Percentiles rank a stretch among this genome's conserved stretches.
phyloP scores from a whole-genome alignment of 2,113 vertebrate species.

The Dasyurus viverrinus region DNA sequence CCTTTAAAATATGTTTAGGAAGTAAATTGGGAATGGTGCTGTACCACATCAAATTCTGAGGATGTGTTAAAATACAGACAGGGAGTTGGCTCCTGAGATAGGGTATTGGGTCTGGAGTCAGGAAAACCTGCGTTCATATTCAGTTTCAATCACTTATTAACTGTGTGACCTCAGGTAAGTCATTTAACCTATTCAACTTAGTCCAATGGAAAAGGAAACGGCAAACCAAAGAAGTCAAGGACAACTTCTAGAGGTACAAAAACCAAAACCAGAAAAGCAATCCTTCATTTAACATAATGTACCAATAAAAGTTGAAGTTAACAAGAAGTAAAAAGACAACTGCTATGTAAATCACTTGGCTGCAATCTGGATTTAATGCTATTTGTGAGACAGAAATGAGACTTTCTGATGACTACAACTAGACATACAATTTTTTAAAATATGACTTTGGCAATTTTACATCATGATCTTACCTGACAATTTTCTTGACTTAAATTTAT shows the following conservation, averaged over 20 bases:
- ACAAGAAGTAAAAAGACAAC: constrained; percentile 36
- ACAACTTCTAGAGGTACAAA: not conserved
- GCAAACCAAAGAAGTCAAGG: constrained; percentile 4
- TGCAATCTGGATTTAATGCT: not conserved
- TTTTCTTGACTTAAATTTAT: constrained; percentile 41
- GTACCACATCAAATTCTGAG: not conserved
- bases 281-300: not conserved
- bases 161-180: too few species aligned
- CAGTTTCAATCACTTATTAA: too few species aligned
- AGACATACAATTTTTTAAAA: constrained; percentile 35
- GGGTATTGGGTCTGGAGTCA: too few species aligned
- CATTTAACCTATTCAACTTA: too few species aligned
- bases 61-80: not conserved
- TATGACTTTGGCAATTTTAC: not conserved
- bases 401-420: constrained; percentile 1
- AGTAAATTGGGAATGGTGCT: not conserved
- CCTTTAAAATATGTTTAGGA: not conserved
- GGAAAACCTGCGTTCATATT: too few species aligned
- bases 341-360: constrained; percentile 33
- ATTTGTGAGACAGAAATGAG: constrained; percentile 12
- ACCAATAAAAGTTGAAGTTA: not conserved
- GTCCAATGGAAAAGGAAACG: too few species aligned
- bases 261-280: not conserved
- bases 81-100: too few species aligned
- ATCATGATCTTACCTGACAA: constrained; percentile 52